A percentile compares a stretch with the other conserved stretches of the same genome.
These are phyloP conservation scores for Synanthedon vespiformis DNA, from an alignment of 2,888 invertebrate species.

Conservation along the genomic window DNA sequence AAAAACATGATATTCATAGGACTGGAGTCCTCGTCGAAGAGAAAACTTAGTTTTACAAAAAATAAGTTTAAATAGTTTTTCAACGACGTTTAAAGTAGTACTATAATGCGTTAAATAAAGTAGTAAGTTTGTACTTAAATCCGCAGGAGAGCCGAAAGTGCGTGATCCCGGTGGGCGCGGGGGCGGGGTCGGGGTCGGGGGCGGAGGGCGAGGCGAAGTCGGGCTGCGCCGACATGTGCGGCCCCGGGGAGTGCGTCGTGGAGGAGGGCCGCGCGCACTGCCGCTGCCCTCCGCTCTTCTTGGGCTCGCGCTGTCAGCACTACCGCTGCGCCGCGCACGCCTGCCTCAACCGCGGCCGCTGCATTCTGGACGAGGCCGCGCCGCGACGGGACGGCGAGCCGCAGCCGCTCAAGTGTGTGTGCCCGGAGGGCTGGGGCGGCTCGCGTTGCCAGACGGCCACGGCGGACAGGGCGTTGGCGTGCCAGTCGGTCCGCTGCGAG, in stretches of 20 bases:
- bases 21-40: no score
- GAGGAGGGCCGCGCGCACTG: slow-evolving; percentile 52
- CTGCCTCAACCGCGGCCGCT: slow-evolving; percentile 64
- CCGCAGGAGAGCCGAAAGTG: slow-evolving; percentile 26
- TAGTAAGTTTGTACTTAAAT: no score
- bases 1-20: no score
- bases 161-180: slow-evolving; percentile 16
- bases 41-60: no score
- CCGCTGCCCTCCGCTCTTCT: slow-evolving; percentile 73
- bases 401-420: slow-evolving; percentile 73
- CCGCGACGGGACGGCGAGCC: slow-evolving; percentile 49
- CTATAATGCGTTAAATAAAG: no score
- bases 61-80: no score
- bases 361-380: slow-evolving; percentile 13
- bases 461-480: slow-evolving; percentile 54
- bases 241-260: slow-evolving; percentile 5
- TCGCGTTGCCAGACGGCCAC: slow-evolving; percentile 76
- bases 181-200: slow-evolving; percentile 2
- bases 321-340: slow-evolving; percentile 76
- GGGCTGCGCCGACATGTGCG: slow-evolving; percentile 3
- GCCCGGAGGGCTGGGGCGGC: slow-evolving; percentile 75
- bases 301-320: slow-evolving; percentile 75
- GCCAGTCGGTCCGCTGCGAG: slow-evolving; percentile 72
- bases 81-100: no score
- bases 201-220: slow-evolving; percentile 1